Percentiles rank a stretch among this genome's conserved stretches.
Conservation (phyloP, 2,888 invertebrate species). For the Linhomoeus sp. region DNA sequence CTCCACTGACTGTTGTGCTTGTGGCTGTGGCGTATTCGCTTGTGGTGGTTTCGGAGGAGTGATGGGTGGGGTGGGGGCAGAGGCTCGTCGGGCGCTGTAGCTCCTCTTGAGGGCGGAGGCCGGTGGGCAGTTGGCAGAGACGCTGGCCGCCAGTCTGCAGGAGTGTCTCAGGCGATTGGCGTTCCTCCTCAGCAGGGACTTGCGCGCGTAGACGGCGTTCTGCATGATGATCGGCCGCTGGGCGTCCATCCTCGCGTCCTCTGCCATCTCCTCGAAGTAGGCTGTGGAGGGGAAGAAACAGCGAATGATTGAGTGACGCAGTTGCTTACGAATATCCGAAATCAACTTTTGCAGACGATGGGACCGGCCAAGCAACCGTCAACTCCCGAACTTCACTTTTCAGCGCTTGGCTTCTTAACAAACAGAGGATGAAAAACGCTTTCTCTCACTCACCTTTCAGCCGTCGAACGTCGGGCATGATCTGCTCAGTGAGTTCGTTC, state of each 20-base stretch:
- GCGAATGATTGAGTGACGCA: neutral
- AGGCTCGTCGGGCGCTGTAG: too few species aligned
- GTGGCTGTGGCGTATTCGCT: too few species aligned
- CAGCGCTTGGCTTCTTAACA: too few species aligned
- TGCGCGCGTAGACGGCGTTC: conserved; percentile 29
- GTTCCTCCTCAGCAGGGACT: conserved; percentile 23
- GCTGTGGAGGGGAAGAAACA: conserved; percentile 21
- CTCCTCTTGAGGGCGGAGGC: too few species aligned
- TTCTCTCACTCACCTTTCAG: too few species aligned
- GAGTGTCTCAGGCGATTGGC: conserved; percentile 2
- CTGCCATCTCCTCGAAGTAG: conserved; percentile 34
- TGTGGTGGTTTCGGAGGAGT: too few species aligned
- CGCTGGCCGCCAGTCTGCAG: neutral
- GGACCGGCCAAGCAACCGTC: too few species aligned
- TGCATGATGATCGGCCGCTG: conserved; percentile 30
- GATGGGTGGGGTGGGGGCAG: too few species aligned
- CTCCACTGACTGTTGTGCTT: too few species aligned
- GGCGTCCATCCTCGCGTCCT: conserved; percentile 31
- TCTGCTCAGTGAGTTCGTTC: conserved; percentile 29
- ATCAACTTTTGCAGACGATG: too few species aligned
- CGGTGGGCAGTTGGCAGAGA: neutral
- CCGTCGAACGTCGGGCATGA: conserved; percentile 33
- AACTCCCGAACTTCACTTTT: too few species aligned
- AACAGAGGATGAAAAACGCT: too few species aligned
- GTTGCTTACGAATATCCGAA: neutral